Base-by-base conservation (phyloP, 2,888 invertebrate genomes). In the Pterostichus madidus region DNA sequence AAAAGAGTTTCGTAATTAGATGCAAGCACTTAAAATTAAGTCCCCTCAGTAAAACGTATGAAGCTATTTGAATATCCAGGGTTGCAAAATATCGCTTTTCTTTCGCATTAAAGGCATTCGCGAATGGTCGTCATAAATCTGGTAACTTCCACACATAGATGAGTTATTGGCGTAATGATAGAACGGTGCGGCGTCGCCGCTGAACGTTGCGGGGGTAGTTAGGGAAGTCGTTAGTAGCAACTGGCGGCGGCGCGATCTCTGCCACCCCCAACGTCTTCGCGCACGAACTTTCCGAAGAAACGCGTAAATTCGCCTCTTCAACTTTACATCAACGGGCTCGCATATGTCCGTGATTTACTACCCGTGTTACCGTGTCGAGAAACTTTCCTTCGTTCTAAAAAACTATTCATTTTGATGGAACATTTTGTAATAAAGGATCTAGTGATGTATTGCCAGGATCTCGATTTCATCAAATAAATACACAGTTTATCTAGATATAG, bases 131-230 rank as follows among this genome's bases (percentile, higher is more conserved):
- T 32, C n/a, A 64, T 35, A 64, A 32, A 31, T 35, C 79, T 1
- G 4, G 8, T 5, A 79, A 78, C 56, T 78, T 78, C 78, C 56
- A 61, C 76, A 76, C 78, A 80, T 80, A 49, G 75, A 81, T 81
- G 81, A 81, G 59, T 81, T 81, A 81, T 81, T 61, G 81, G 81
- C 61, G 81, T 81, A 81, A 81, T 81, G 81, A 81, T 81, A 75
- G 75, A 39, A 39, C 39, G 39, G 39, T 39, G 39, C 39, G 39
- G 8, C 39, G 68, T 39, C 17, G 75, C 31, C 53, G 32, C 39
- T 5, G 39, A 24, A 24, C 44, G 61, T 59, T 52, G 77, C 44
- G 46, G 68, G 82, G 64, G 64, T 77, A 83, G 83, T 83, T 83
- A 53, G 64, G 39, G 68, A 83, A 83, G 83, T 77, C 83, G 83